Percentiles rank a stretch among this genome's conserved stretches.
These are phyloP conservation scores for Setipinna tenuifilis DNA, from an alignment of 2,797 vertebrate genomes.

Conservation along the genomic window DNA sequence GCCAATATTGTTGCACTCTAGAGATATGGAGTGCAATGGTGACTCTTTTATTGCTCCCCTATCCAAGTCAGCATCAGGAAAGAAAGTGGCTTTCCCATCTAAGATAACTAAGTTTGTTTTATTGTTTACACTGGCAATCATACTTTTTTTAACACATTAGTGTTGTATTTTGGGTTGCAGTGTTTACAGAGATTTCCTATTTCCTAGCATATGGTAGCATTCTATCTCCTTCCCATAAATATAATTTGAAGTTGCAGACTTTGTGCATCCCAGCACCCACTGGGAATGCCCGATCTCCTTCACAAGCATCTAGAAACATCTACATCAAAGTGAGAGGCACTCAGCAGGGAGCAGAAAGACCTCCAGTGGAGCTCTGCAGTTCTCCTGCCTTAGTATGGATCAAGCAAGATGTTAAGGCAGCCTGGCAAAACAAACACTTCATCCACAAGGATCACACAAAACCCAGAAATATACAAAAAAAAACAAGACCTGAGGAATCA, in stretches of 20 bases:
- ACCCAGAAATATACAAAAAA: background rate
- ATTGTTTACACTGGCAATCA: background rate
- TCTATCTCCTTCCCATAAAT: background rate
- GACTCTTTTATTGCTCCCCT: background rate
- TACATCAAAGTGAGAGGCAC: background rate
- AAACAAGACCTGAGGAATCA: background rate
- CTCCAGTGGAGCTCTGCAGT: background rate
- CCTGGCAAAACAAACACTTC: conserved; percentile 9
- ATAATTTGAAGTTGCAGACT: background rate
- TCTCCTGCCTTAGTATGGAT: background rate
- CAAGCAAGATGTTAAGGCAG: background rate
- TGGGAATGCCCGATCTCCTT: background rate
- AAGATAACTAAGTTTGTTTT: background rate
- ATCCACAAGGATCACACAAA: background rate
- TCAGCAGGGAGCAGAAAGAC: background rate
- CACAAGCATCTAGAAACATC: background rate
- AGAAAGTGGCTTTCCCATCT: background rate
- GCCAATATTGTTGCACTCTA: background rate
- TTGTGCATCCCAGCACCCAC: background rate
- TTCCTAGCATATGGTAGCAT: background rate
- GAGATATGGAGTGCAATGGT: background rate
- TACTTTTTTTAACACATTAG: background rate
- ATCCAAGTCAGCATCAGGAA: background rate
- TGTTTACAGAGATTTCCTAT: background rate
- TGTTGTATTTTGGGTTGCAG: background rate